phyloP scores from a whole-genome alignment of 1,140 invertebrate species.

The Delia radicum region DNA sequence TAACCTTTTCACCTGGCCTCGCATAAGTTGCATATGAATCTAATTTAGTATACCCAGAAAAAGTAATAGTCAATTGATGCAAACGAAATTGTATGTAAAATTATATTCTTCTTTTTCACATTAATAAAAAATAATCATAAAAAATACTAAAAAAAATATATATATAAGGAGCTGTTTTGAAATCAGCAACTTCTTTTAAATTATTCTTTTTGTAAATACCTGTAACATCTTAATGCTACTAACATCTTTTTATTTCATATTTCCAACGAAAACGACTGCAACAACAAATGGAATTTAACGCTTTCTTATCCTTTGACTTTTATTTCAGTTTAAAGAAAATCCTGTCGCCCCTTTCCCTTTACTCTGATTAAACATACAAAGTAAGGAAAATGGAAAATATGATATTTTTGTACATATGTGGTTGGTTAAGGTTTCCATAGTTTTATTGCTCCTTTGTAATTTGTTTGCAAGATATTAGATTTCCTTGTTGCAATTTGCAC shows the following conservation, averaged over 20 bases:
- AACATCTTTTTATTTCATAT: background rate
- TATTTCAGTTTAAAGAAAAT: background rate
- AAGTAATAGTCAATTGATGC: too few species aligned
- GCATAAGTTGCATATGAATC: too few species aligned
- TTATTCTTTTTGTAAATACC: background rate
- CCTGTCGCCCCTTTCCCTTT: background rate
- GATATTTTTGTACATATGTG: background rate
- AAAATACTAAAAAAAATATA: too few species aligned
- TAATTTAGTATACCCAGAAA: too few species aligned
- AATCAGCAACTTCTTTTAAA: too few species aligned
- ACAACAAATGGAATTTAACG: background rate
- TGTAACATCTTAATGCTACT: background rate
- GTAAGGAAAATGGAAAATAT: background rate
- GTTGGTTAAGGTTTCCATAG: background rate
- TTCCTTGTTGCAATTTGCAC: slow-evolving; percentile 1
- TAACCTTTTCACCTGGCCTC: too few species aligned
- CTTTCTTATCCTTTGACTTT: slow-evolving; percentile 4
- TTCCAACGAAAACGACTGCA: background rate
- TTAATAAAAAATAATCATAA: too few species aligned
- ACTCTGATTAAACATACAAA: background rate
- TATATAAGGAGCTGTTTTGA: too few species aligned
- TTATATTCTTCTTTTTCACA: too few species aligned
- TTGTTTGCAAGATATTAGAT: slow-evolving; percentile 5
- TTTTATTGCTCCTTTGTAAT: background rate
- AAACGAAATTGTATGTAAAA: too few species aligned